Conservation (phyloP, 1,140 invertebrate genomes). For the Delia radicum region DNA sequence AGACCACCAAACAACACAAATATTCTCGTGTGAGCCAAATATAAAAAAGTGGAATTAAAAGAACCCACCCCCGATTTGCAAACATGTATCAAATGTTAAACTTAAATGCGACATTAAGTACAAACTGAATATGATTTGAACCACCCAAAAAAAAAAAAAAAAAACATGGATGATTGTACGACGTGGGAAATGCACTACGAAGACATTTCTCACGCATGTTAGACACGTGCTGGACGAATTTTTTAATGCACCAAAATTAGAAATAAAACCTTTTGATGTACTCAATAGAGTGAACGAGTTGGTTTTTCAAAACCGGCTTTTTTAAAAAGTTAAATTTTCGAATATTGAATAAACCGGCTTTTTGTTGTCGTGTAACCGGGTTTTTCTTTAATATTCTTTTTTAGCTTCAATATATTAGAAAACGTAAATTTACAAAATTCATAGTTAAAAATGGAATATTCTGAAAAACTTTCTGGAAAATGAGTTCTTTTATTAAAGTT, state of each 20-base stretch:
- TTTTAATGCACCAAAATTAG: constrained; percentile 20
- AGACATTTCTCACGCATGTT: constrained; percentile 53
- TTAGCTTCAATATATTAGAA: too few relatives aligned
- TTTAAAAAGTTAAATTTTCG: too few relatives aligned
- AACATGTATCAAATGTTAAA: not conserved
- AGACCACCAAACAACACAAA: not conserved
- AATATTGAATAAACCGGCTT: too few relatives aligned
- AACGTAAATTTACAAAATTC: too few relatives aligned
- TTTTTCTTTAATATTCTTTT: too few relatives aligned
- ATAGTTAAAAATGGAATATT: too few relatives aligned
- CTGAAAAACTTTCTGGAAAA: too few relatives aligned
- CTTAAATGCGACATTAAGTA: not conserved
- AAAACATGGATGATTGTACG: not conserved
- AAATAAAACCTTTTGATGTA: constrained; percentile 20
- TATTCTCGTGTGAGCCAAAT: not conserved
- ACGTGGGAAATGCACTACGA: constrained; percentile 53
- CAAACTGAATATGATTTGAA: not conserved
- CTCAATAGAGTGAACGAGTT: not conserved
- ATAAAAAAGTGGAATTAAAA: not conserved
- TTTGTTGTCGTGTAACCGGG: too few relatives aligned
- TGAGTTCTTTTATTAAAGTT: too few relatives aligned
- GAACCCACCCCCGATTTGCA: not conserved
- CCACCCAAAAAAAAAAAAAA: not conserved
- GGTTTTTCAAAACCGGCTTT: too few relatives aligned
- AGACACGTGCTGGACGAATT: constrained; percentile 51